Base-by-base conservation (phyloP, 2,888 invertebrate genomes). In the Eupithecia inturbata region DNA sequence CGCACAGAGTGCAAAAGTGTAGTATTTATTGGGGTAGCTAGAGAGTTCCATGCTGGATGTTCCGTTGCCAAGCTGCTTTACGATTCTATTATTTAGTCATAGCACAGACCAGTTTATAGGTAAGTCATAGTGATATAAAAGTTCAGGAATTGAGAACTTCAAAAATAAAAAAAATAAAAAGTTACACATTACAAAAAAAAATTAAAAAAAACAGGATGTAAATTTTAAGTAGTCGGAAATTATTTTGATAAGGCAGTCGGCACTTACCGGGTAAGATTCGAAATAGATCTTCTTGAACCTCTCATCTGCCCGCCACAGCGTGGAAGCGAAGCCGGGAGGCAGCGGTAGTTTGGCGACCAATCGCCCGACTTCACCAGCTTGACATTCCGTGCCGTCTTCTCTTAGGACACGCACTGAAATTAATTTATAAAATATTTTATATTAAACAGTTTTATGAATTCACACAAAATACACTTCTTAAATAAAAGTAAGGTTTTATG, bases 241-340 rank as follows among this genome's bases (percentile, higher is more conserved):
- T 39, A 12, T 12, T 39, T 36, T 7, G n/a, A n/a, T 22, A 1
- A n/a, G 22, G 9, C n/a, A 53, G 10, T 53, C 53, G 45, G 45
- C 5, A 66, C 96, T 95, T 95, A 98, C 98, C 67, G 97, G 97
- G 90, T 96, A 98, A 82, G 95, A 96, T 49, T 96, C 95, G 85
- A 98, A 99, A 89, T 99, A 99, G 0, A 96, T 96, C 80, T 97
- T 95, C 77, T 96, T 95, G 88, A 97, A 99, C 75, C 96, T 95
- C 19, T 98, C 96, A 77, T 97, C 97, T 22, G 97, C 96, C 83
- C 95, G 96, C 92, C 97, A 99, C 0, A 99, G 94, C 0, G 98
- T 98, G 0, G 97, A 96, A 89, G 98, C 96, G 72, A 96, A 97
- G 0, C 99, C 98, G 0, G 99, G 99, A 0, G 99, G 98, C 64